Conservation (phyloP, 2,113 vertebrate genomes). For the Pedetes capensis region DNA sequence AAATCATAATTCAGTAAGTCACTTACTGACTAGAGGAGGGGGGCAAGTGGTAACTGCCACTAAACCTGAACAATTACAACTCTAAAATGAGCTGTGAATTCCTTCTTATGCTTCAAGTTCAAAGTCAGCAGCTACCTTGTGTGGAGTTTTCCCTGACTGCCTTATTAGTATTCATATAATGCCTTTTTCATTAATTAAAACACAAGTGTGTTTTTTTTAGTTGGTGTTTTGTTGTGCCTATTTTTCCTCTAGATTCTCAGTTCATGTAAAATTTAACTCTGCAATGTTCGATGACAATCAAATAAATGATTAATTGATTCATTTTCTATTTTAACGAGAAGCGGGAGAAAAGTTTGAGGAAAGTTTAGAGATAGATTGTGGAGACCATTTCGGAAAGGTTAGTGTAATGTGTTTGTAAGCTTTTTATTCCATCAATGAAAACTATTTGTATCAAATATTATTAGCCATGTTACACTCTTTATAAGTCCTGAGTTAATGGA, state of each 20-base stretch:
- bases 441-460: neutral
- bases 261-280: neutral
- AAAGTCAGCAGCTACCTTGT: fast-evolving
- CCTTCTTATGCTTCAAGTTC: neutral
- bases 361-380: neutral
- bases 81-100: neutral
- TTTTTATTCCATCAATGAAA: neutral
- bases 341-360: neutral
- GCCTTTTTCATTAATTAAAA: neutral
- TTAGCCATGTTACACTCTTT: neutral
- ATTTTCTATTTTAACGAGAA: neutral
- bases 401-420: neutral
- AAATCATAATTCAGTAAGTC: neutral
- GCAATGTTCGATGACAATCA: neutral
- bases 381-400: neutral
- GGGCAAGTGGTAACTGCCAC: neutral
- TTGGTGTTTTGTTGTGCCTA: neutral
- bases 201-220: neutral
- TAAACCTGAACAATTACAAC: fast-evolving
- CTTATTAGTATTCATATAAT: neutral
- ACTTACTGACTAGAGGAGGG: neutral
- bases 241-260: neutral
- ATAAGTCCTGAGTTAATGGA: neutral
- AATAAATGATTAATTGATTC: neutral
- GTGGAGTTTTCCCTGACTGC: fast-evolving